These are phyloP conservation scores for Tinamus guttatus DNA, from an alignment of 2,113 vertebrate genomes.

Conservation along the genomic window DNA sequence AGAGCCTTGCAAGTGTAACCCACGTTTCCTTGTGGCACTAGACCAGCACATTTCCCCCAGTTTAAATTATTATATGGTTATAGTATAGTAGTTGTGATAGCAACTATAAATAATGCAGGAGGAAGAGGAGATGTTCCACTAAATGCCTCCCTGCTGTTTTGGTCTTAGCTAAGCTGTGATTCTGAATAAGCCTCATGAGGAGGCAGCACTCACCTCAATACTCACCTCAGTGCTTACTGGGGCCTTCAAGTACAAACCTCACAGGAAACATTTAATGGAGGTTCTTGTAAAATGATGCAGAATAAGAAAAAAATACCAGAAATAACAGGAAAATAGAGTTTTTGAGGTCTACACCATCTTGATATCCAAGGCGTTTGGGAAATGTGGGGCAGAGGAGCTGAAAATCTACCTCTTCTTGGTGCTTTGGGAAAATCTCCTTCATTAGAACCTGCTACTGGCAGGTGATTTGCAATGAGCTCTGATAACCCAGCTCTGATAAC, in stretches of 20 bases:
- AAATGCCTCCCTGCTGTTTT: not conserved
- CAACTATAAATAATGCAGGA: not conserved
- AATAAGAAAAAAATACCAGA: not conserved
- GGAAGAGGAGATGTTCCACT: not conserved
- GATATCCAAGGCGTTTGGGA: not conserved
- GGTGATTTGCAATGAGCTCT: not conserved
- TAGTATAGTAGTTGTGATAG: not conserved
- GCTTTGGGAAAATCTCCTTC: not conserved
- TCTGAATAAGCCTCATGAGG: not conserved
- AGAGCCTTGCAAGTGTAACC: not conserved
- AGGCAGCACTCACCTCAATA: not conserved
- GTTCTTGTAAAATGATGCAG: not conserved
- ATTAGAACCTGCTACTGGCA: not conserved
- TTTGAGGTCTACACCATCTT: not conserved
- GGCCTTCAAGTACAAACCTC: not conserved
- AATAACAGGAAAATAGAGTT: not conserved
- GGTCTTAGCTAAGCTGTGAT: not conserved
- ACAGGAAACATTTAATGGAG: not conserved
- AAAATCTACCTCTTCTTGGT: not conserved
- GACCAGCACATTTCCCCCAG: not conserved
- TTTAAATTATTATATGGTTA: not conserved
- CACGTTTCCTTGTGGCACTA: not conserved
- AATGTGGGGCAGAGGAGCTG: not conserved
- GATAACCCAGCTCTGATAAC: not conserved
- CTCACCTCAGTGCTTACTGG: not conserved